phyloP scores from a whole-genome alignment of 37 sponge, comb jelly and placozoan species.

The Theonella swinhoei region DNA sequence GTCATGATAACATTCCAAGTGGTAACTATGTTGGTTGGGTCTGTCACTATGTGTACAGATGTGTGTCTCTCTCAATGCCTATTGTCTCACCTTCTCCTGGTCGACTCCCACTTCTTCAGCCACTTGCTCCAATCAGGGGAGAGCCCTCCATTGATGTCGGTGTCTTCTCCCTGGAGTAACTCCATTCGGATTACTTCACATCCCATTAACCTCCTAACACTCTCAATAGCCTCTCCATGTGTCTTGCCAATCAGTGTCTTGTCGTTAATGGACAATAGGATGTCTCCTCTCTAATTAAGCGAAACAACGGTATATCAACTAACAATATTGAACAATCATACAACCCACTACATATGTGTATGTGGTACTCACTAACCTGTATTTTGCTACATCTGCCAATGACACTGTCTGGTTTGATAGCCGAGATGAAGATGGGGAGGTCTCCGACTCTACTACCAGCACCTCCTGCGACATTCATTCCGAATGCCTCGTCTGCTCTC shows the following conservation, averaged over 20 bases:
- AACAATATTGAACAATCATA: background rate
- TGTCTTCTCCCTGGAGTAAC: constrained; percentile 73
- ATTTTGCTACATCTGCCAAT: constrained; percentile 35
- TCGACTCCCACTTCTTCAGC: constrained; percentile 39
- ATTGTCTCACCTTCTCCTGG: constrained; percentile 17
- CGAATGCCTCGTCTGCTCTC: constrained; percentile 74
- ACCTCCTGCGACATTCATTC: constrained; percentile 87
- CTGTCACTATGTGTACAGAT: too few species aligned
- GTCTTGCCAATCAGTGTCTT: constrained; percentile 57
- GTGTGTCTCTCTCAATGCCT: too few species aligned
- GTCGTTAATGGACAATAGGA: constrained; percentile 77
- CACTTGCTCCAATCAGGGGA: constrained; percentile 77
- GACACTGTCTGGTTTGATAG: constrained; percentile 31
- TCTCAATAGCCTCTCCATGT: constrained; percentile 84
- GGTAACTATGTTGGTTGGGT: too few species aligned
- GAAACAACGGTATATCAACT: background rate
- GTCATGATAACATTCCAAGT: too few species aligned
- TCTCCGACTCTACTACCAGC: constrained; percentile 60
- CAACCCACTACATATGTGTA: constrained; percentile 8
- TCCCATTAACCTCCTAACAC: constrained; percentile 57
- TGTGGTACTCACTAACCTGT: constrained; percentile 36
- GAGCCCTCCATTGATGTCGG: constrained; percentile 41
- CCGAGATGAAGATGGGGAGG: constrained; percentile 70
- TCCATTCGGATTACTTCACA: constrained; percentile 53
- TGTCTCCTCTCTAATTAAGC: constrained; percentile 77